Evolutionary conservation across 2,888 invertebrate genomes (phyloP).

Genomic region (Eupithecia pulchellata): DNA sequence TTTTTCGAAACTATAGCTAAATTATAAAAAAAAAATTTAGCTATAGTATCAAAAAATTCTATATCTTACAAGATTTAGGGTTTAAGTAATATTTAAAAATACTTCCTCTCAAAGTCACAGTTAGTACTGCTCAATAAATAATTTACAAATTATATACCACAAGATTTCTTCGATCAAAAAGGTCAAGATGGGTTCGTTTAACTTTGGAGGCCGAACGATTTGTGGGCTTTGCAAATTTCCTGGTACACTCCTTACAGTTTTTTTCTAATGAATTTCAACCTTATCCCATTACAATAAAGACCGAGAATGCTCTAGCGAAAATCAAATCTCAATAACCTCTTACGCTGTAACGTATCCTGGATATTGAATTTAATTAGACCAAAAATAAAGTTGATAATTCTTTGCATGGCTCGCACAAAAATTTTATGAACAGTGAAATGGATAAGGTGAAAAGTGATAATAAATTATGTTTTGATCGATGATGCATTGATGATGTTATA

Average conservation of each 20-base stretch:
- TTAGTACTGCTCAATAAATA: conserved; percentile 4
- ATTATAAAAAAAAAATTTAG: no score
- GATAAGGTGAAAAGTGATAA: conserved; percentile 41
- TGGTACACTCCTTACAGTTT: background rate
- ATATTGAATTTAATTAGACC: conserved; percentile 5
- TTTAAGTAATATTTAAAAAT: no score
- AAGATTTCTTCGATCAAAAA: conserved; percentile 54
- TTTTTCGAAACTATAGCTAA: no score
- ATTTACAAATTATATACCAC: conserved; percentile 40
- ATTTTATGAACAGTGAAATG: conserved; percentile 43
- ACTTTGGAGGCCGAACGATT: conserved; percentile 58
- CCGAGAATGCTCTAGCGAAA: background rate
- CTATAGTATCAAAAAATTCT: no score
- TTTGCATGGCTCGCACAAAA: background rate
- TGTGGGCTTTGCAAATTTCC: conserved; percentile 25
- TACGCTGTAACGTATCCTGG: background rate
- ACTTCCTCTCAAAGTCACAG: background rate
- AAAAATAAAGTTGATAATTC: conserved; percentile 15
- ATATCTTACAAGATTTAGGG: no score
- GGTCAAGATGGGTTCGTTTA: conserved; percentile 74
- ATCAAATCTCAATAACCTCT: conserved; percentile 4
- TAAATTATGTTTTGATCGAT: conserved; percentile 62
- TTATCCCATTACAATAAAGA: conserved; percentile 7
- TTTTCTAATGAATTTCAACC: conserved; percentile 19
- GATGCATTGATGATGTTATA: conserved; percentile 48